Conservation (phyloP, 2,888 invertebrate genomes). For the Amphipoea oculea region DNA sequence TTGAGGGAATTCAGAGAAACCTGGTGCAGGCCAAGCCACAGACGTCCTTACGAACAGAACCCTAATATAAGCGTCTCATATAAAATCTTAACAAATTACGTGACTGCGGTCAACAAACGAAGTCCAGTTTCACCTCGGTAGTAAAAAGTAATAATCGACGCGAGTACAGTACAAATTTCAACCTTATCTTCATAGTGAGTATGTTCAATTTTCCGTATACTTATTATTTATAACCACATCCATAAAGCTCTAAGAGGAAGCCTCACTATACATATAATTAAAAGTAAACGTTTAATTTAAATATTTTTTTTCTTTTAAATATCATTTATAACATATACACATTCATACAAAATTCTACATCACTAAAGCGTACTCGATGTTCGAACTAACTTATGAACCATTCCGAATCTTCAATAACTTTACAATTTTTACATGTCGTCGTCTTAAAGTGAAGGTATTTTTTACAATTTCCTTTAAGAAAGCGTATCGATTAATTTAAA, state of each 20-base stretch:
- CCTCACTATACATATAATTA: constrained; percentile 88
- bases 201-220: constrained; percentile 89
- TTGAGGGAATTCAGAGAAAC: not conserved
- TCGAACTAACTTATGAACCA: constrained; percentile 75
- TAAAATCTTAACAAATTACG: constrained; percentile 61
- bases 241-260: constrained; percentile 90
- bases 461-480: constrained; percentile 72
- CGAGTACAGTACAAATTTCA: constrained; percentile 80
- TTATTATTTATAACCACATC: constrained; percentile 84
- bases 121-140: constrained; percentile 61
- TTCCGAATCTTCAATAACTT: constrained; percentile 69
- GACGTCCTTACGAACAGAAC: constrained; percentile 54
- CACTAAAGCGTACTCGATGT: constrained; percentile 87
- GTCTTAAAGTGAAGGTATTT: constrained; percentile 64
- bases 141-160: constrained; percentile 70
- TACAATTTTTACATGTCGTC: constrained; percentile 73
- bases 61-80: constrained; percentile 56
- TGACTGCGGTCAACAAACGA: constrained; percentile 63
- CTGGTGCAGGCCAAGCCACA: constrained; percentile 24
- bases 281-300: constrained; percentile 79
- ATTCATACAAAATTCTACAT: constrained; percentile 86
- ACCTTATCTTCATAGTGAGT: constrained; percentile 85
- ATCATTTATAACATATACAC: constrained; percentile 87
- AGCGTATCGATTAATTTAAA: constrained; percentile 71
- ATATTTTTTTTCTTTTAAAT: constrained; percentile 79